These are phyloP conservation scores for Theonella swinhoei DNA, from an alignment of 37 sponge, comb jelly and placozoan species.

Conservation along the genomic window DNA sequence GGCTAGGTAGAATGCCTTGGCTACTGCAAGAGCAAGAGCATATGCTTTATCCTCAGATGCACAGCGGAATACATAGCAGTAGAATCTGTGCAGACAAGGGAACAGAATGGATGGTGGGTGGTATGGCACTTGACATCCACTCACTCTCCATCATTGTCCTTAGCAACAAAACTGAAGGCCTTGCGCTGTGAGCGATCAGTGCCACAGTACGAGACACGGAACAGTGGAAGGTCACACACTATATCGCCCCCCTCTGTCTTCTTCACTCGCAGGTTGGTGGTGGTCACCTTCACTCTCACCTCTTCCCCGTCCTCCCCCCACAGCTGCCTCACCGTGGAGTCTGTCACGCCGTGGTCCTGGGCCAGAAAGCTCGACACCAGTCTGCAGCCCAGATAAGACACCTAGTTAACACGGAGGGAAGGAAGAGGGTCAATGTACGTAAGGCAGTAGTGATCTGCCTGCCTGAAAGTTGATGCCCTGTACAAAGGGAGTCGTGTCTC, in stretches of 20 bases:
- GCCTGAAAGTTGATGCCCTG: slow-evolving; percentile 80
- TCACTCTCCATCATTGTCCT: slow-evolving; percentile 56
- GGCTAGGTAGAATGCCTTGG: slow-evolving; percentile 90
- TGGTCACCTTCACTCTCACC: slow-evolving; percentile 59
- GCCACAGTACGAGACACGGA: slow-evolving; percentile 84
- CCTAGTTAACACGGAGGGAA: neutral
- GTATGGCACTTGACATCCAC: neutral
- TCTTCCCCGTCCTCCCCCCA: slow-evolving; percentile 9
- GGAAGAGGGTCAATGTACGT: neutral
- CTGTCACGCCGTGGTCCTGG: slow-evolving; percentile 77
- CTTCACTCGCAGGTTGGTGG: slow-evolving; percentile 72
- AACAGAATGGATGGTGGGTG: neutral
- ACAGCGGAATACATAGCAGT: slow-evolving; percentile 82
- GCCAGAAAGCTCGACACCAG: slow-evolving; percentile 29
- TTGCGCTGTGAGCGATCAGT: slow-evolving; percentile 51
- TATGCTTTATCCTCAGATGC: slow-evolving; percentile 66
- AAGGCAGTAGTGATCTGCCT: neutral
- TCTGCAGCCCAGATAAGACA: slow-evolving; percentile 60
- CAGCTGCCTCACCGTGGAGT: slow-evolving; percentile 42
- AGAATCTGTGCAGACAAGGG: slow-evolving; percentile 22
- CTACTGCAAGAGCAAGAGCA: slow-evolving; percentile 72
- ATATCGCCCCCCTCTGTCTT: slow-evolving; percentile 19
- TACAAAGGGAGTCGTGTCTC: slow-evolving; percentile 83
- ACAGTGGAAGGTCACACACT: slow-evolving; percentile 79
- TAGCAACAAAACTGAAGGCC: slow-evolving; percentile 76